phyloP scores from a whole-genome alignment of 1,140 invertebrate genomes.

The Stratiolaelaps scimitus region DNA sequence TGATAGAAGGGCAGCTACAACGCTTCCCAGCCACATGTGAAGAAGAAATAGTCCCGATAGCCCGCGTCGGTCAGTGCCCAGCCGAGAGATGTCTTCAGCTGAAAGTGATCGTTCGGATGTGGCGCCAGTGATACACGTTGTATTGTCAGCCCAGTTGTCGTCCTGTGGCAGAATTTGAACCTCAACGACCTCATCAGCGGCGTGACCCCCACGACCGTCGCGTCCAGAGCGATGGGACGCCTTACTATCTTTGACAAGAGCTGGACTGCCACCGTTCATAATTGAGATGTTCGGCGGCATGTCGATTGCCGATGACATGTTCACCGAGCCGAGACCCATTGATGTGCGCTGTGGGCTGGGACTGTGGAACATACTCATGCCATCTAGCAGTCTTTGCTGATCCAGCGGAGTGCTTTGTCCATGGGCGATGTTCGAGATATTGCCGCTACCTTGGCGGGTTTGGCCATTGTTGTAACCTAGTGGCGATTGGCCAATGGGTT shows the following conservation, averaged over 20 bases:
- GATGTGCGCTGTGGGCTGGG: background rate
- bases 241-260: slow-evolving; percentile 32
- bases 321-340: background rate
- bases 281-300: background rate
- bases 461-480: background rate
- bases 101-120: slow-evolving; percentile 88
- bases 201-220: slow-evolving; percentile 32
- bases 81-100: slow-evolving; percentile 59
- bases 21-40: slow-evolving; percentile 61
- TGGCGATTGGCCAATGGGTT: slow-evolving; percentile 3
- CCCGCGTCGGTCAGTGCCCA: slow-evolving; percentile 39
- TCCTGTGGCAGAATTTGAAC: slow-evolving; percentile 82
- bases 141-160: slow-evolving; percentile 96
- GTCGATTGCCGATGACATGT: background rate
- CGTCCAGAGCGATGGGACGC: slow-evolving; percentile 33
- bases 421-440: too few species aligned
- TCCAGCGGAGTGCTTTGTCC: background rate
- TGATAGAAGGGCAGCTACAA: slow-evolving; percentile 60
- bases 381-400: background rate
- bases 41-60: slow-evolving; percentile 51
- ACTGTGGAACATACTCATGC: background rate
- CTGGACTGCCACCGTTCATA: background rate
- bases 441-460: too few species aligned
- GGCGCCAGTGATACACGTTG: slow-evolving; percentile 88
- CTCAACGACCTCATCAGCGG: slow-evolving; percentile 59